Conservation (phyloP, 1,140 invertebrate species). For the Triops cancriformis region DNA sequence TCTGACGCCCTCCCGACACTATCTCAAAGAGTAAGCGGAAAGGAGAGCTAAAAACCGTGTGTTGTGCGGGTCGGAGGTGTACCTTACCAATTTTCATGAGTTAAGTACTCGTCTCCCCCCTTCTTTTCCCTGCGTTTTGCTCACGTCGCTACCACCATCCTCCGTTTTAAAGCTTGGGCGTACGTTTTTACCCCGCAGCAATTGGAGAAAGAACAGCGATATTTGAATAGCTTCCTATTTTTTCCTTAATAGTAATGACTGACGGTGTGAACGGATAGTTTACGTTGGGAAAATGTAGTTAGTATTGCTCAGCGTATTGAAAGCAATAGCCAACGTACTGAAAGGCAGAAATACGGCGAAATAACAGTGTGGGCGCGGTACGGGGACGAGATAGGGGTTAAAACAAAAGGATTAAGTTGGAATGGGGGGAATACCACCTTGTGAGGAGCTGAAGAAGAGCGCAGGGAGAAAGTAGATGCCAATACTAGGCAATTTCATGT, state of each 20-base stretch:
- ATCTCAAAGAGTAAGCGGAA: neutral
- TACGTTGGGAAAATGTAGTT: no score
- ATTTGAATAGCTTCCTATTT: no score
- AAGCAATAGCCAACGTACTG: no score
- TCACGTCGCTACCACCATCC: no score
- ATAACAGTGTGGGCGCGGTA: neutral
- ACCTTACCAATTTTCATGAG: neutral
- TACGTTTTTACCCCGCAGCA: no score
- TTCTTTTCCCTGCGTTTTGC: no score
- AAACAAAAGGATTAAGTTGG: neutral
- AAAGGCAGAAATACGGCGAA: neutral
- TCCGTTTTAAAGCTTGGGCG: no score
- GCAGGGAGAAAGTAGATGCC: neutral
- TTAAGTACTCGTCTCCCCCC: neutral
- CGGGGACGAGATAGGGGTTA: neutral
- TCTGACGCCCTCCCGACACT: neutral
- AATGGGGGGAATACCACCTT: neutral
- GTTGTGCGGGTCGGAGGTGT: neutral
- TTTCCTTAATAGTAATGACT: no score
- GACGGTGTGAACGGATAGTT: no score
- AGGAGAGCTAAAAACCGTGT: neutral
- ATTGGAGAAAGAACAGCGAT: no score
- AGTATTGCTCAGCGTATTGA: no score
- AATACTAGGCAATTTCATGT: constrained; percentile 11
- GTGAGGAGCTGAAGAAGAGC: neutral